A percentile compares a stretch with the other conserved stretches of the same genome.
Conservation (phyloP, 2,888 invertebrate species). For the Opisthograptis luteolata region DNA sequence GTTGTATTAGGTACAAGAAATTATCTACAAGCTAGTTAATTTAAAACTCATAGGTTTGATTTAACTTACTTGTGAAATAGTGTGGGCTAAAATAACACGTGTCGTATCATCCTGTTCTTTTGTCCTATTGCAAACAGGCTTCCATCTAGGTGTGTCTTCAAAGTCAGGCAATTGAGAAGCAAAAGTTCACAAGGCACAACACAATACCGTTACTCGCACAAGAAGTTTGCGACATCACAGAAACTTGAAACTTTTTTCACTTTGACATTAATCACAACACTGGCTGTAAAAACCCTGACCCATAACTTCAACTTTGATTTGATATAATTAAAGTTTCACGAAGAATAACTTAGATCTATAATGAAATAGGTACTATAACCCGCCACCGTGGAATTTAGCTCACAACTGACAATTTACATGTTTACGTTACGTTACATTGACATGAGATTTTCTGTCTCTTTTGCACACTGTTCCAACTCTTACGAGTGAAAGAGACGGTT, state of each 20-base stretch:
- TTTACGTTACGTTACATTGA: slow-evolving; percentile 71
- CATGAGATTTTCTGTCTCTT: slow-evolving; percentile 47
- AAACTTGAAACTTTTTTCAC: slow-evolving; percentile 36
- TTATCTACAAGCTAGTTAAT: not conserved
- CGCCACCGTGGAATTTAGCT: slow-evolving; percentile 62
- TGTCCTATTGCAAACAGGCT: slow-evolving; percentile 57
- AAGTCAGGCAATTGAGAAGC: slow-evolving; percentile 55
- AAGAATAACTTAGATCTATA: slow-evolving; percentile 16
- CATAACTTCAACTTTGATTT: not conserved
- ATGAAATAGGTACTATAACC: slow-evolving; percentile 34
- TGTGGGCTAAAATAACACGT: slow-evolving; percentile 55
- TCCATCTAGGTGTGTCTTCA: slow-evolving; percentile 65
- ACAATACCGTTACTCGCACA: slow-evolving; percentile 42
- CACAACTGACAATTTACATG: slow-evolving; percentile 67
- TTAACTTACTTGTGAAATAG: slow-evolving; percentile 26
- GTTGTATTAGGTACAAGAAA: not conserved
- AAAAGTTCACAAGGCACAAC: slow-evolving; percentile 57
- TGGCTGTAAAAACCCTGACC: not conserved
- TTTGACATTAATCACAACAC: slow-evolving; percentile 32
- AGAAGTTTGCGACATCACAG: slow-evolving; percentile 40
- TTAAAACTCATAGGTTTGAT: not conserved
- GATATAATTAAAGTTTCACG: slow-evolving; percentile 15
- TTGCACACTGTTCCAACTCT: slow-evolving; percentile 29
- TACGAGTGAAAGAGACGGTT: slow-evolving; percentile 41
- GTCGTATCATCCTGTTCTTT: slow-evolving; percentile 60